Conservation (phyloP, 1,140 invertebrate species). For the Hirudo medicinalis region DNA sequence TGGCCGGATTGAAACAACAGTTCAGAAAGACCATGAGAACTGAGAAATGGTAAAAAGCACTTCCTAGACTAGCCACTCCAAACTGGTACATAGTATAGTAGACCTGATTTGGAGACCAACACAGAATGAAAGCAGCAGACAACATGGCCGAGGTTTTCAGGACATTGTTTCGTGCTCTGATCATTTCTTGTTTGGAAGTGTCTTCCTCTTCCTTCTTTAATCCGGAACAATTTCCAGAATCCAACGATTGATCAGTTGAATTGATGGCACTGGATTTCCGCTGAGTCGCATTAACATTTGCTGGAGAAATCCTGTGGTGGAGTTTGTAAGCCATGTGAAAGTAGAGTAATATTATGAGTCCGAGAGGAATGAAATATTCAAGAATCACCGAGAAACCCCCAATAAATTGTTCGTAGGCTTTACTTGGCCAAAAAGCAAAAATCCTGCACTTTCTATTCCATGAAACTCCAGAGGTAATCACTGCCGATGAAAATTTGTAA, state of each 20-base stretch:
- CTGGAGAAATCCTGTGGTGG: neutral
- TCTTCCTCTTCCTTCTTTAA: neutral
- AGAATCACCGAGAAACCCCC: neutral
- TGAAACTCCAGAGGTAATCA: neutral
- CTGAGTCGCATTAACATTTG: neutral
- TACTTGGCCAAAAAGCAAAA: too few species aligned
- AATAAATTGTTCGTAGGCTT: too few species aligned
- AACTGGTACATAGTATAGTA: slow-evolving; percentile 8
- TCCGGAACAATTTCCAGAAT: neutral
- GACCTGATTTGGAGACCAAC: neutral
- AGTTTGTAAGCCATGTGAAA: neutral
- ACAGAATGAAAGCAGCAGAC: neutral
- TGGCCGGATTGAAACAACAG: slow-evolving; percentile 21
- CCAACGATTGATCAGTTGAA: neutral
- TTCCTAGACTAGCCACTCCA: neutral
- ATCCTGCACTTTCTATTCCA: neutral
- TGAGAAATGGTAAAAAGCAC: slow-evolving; percentile 17
- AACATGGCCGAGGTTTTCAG: slow-evolving; percentile 9
- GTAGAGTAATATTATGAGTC: neutral
- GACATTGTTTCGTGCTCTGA: neutral
- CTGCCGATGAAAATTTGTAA: neutral
- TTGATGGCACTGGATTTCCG: neutral
- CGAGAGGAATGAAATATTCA: slow-evolving; percentile 7
- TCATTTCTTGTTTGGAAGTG: neutral
- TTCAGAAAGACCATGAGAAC: slow-evolving; percentile 19